These are phyloP conservation scores for Clamator glandarius DNA, from an alignment of 2,797 vertebrate species.

Conservation along the genomic window DNA sequence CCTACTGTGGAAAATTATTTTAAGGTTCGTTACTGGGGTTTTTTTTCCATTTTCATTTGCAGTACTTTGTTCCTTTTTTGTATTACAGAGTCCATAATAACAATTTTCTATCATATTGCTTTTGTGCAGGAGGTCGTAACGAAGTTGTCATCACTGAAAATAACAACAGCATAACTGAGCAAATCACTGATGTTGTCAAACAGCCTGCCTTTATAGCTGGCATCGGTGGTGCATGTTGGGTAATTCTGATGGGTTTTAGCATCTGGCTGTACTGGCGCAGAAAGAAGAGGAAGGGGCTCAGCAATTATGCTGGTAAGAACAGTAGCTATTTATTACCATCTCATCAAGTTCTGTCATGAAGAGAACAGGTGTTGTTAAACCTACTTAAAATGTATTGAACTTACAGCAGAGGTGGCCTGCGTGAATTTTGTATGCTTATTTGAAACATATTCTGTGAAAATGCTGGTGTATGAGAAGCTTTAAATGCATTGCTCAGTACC, in stretches of 20 bases:
- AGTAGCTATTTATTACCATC: slow-evolving; percentile 44
- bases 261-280: slow-evolving; percentile 99
- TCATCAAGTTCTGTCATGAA: background rate
- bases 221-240: slow-evolving; percentile 98
- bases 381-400: background rate
- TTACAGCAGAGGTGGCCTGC: background rate
- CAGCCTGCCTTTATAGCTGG: slow-evolving; percentile 99
- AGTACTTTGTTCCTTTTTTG: background rate
- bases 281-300: slow-evolving; percentile 99
- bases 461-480: slow-evolving; percentile 58
- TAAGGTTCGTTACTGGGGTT: background rate
- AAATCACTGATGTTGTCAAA: slow-evolving; percentile 99
- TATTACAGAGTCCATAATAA: background rate
- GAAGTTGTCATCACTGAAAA: slow-evolving; percentile 97
- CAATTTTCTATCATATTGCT: background rate
- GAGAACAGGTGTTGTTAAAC: background rate
- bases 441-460: slow-evolving; percentile 28
- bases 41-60: background rate
- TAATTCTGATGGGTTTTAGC: slow-evolving; percentile 99
- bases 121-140: slow-evolving; percentile 87
- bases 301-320: slow-evolving; percentile 97
- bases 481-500: slow-evolving; percentile 26
- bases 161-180: slow-evolving; percentile 98
- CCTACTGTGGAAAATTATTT: background rate
- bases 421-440: slow-evolving; percentile 37